Evolutionary conservation across 2,888 invertebrate species (phyloP), one percentile per base, ranked within the genome.

Genomic region (Graphium colonna): DNA sequence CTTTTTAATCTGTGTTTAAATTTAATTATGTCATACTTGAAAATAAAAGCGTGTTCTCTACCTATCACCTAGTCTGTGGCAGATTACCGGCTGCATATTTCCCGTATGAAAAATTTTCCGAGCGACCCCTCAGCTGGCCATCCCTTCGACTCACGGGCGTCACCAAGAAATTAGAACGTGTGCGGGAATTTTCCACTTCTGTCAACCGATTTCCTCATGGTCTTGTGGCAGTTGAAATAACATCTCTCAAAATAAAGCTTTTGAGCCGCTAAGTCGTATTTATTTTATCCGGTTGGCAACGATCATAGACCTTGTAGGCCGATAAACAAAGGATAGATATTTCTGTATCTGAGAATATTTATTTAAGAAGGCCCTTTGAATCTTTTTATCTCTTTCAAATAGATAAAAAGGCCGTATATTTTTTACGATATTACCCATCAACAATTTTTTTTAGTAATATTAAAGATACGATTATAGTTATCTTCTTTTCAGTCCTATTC

Each of bases 21-120:
- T n/a, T n/a, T n/a, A n/a, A n/a, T n/a, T n/a, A n/a, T n/a, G n/a
- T n/a, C n/a, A n/a, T n/a, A n/a, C n/a, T n/a, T n/a, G n/a, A n/a
- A n/a, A n/a, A n/a, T n/a, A n/a, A n/a, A n/a, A n/a, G n/a, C n/a
- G n/a, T n/a, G n/a, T n/a, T n/a, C 42, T 44, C 53, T 53, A 31
- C 7, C 1, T 1, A 13, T n/a, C 3, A n/a, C 13, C 3, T 53
- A 44, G 10, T 33, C 53, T 53, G 39, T 44, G 28, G 17, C 15
- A 5, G 17, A 48, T 38, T 53, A 53, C 39, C 43, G 52, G 47
- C 38, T 52, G 53, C 48, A 48, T 48, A 44, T 39, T 53, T 49
- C 43, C 10, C 40, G 31, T 39, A 38, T 48, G 48, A 48, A 28
- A 48, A 53, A 31, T 53, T 47, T 53, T 48, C 52, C 52, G 13